Base-by-base conservation (phyloP, 2,888 invertebrate genomes). In the Microctonus hyperodae region DNA sequence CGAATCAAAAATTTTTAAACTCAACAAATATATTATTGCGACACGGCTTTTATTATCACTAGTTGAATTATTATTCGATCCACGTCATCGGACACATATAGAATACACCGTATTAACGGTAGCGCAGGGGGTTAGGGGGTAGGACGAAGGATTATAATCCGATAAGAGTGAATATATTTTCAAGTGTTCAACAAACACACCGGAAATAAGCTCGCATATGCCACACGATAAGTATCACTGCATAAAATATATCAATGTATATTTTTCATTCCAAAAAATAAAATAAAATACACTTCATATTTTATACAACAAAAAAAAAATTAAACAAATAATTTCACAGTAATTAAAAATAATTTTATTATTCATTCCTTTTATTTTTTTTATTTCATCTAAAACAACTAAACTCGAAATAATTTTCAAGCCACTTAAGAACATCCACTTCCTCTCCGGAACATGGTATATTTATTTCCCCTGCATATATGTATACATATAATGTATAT, bases 151-250 rank as follows among this genome's bases (percentile, higher is more conserved):
- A 16, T 16, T 44, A 74, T 79, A 79, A 79, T 81, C 78, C 74
- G 68, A 69, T 72, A 74, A 76, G 76, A 77, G 75, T 76, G 75
- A 73, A 76, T 79, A 77, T 78, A 76, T 77, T 76, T 78, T 78
- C 78, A 77, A 80, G 78, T 78, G 78, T 77, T 79, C 74, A 70
- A 74, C 75, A 81, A 80, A 80, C 79, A 80, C 63, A 79, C 69
- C 70, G 65, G 68, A 70, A 66, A 72, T 72, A 72, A 69, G 71
- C 70, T 71, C 69, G 63, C 73, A 72, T 72, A 69, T 73, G 72
- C 65, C 64, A 51, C 28, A 48, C 44, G 57, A 56, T 65, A 50
- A 69, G 48, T 64, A 61, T 71, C 65, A 68, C 68, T 70, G 63
- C 59, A 73, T 73, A 69, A 71, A 71, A 68, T 71, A 71, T 65